These are phyloP conservation scores for Mastigias papua DNA, from an alignment of 30 jellyfish, hydroid and myxozoan species.

Conservation along the genomic window DNA sequence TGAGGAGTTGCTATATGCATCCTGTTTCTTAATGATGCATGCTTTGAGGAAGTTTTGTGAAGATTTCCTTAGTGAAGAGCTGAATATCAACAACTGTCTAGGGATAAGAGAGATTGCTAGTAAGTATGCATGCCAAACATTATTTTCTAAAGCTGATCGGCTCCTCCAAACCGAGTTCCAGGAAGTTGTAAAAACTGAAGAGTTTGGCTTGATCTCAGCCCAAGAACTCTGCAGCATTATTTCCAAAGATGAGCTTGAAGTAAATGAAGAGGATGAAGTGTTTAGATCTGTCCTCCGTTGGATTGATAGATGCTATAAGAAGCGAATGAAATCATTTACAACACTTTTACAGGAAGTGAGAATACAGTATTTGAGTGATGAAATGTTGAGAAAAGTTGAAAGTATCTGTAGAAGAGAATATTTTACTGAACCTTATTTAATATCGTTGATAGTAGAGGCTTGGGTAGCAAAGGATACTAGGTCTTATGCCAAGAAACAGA, in stretches of 20 bases:
- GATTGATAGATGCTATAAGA: slow-evolving; percentile 42
- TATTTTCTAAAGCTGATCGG: slow-evolving; percentile 61
- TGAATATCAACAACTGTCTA: slow-evolving; percentile 69
- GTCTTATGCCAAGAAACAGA: slow-evolving; percentile 14
- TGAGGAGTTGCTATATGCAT: slow-evolving; percentile 70
- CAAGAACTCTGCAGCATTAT: slow-evolving; percentile 55
- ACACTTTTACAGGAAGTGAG: slow-evolving; percentile 63
- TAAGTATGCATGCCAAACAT: slow-evolving; percentile 54
- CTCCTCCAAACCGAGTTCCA: slow-evolving; percentile 67
- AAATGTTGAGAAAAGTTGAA: slow-evolving; percentile 29
- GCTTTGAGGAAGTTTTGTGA: slow-evolving; percentile 73
- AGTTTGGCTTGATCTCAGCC: slow-evolving; percentile 61
- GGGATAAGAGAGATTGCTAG: slow-evolving; percentile 78
- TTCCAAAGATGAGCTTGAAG: slow-evolving; percentile 72
- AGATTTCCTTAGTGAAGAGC: slow-evolving; percentile 54
- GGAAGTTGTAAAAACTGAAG: slow-evolving; percentile 47
- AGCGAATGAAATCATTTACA: slow-evolving; percentile 34
- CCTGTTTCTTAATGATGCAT: slow-evolving; percentile 79
- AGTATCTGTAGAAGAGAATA: background rate
- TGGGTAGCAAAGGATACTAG: slow-evolving; percentile 37
- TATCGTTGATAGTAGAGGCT: background rate
- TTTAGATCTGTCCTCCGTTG: slow-evolving; percentile 66
- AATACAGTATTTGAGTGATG: slow-evolving; percentile 66
- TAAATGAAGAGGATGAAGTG: slow-evolving; percentile 78
- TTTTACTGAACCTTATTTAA: background rate